Percentiles rank a stretch among this genome's conserved stretches.
These are phyloP conservation scores for Solen grandis DNA, from an alignment of 1,140 invertebrate genomes.

Conservation along the genomic window DNA sequence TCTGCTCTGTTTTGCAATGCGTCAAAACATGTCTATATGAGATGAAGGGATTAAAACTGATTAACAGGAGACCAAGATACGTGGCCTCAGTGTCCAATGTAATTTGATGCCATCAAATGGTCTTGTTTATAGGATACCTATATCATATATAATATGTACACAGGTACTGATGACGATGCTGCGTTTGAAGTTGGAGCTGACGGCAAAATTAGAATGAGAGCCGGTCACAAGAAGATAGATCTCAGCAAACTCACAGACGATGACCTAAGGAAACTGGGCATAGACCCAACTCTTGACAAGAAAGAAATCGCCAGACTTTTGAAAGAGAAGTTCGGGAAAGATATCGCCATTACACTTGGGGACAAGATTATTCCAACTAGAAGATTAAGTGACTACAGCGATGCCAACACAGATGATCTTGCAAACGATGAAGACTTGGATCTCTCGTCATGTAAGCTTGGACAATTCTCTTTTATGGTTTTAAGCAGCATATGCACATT, in stretches of 20 bases:
- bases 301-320: conserved; percentile 77
- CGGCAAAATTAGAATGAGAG: conserved; percentile 74
- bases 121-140: too few species aligned
- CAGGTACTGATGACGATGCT: conserved; percentile 71
- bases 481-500: neutral
- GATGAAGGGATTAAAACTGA: too few species aligned
- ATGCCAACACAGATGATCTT: conserved; percentile 76
- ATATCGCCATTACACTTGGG: conserved; percentile 71
- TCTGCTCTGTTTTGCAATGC: too few species aligned
- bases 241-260: conserved; percentile 77
- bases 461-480: neutral
- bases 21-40: too few species aligned
- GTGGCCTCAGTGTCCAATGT: too few species aligned
- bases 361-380: conserved; percentile 75
- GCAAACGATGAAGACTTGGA: conserved; percentile 80
- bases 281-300: conserved; percentile 77
- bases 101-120: too few species aligned
- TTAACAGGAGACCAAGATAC: too few species aligned
- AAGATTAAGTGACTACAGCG: conserved; percentile 74
- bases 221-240: conserved; percentile 79
- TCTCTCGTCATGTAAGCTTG: conserved; percentile 74
- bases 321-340: conserved; percentile 79
- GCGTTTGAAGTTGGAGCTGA: conserved; percentile 78
- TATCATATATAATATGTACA: too few species aligned
- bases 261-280: conserved; percentile 74